phyloP scores from a whole-genome alignment of 2,888 invertebrate genomes.

The Cepaea hortensis region DNA sequence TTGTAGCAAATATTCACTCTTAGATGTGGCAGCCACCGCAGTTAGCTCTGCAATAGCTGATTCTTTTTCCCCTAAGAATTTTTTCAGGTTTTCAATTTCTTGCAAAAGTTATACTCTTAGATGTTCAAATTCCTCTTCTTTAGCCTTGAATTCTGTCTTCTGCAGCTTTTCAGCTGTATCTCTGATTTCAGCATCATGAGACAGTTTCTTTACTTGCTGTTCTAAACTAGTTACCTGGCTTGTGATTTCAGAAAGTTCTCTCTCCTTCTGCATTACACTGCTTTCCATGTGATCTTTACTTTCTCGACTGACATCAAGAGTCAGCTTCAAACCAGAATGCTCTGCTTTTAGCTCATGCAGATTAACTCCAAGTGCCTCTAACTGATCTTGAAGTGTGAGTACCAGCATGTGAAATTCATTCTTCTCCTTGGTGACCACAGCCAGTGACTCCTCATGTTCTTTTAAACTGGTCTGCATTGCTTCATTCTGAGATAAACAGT shows the following conservation, averaged over 20 bases:
- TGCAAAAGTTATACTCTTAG: conserved; percentile 13
- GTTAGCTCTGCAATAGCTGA: conserved; percentile 9
- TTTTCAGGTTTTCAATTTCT: background rate
- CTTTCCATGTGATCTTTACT: background rate
- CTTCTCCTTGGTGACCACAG: conserved; percentile 1
- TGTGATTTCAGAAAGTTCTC: background rate
- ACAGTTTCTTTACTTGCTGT: background rate
- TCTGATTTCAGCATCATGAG: background rate
- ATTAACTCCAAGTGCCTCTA: conserved; percentile 24
- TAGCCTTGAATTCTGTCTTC: conserved; percentile 8
- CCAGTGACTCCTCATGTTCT: conserved; percentile 24
- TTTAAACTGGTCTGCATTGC: background rate
- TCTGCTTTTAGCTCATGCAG: conserved; percentile 23
- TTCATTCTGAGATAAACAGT: conserved; percentile 31
- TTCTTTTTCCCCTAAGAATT: conserved; percentile 12
- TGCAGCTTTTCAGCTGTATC: background rate
- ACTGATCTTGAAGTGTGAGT: conserved; percentile 11
- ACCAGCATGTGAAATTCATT: background rate
- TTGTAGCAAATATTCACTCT: background rate
- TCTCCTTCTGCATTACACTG: conserved; percentile 12
- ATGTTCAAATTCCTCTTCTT: conserved; percentile 15
- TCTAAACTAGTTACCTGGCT: conserved; percentile 5
- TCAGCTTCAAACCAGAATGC: background rate
- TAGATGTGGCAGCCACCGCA: background rate
- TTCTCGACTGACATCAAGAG: conserved; percentile 5